These are phyloP conservation scores for Orthosia gothica DNA, from an alignment of 2,888 invertebrate genomes.

Conservation along the genomic window DNA sequence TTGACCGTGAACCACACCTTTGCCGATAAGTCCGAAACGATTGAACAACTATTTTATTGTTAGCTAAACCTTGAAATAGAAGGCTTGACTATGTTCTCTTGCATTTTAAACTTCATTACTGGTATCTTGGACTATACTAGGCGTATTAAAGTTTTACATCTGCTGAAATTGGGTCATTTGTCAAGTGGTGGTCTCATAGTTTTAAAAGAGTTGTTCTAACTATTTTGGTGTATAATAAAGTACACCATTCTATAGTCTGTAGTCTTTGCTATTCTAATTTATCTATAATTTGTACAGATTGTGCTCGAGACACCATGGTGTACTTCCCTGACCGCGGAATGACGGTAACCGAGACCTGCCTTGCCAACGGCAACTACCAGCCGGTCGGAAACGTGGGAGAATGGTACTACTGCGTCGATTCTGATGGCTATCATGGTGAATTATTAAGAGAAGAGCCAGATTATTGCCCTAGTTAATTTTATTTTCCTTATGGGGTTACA, in stretches of 20 bases:
- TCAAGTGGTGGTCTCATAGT: constrained; percentile 2
- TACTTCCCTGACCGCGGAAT: constrained; percentile 88
- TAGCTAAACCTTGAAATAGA: constrained; percentile 67
- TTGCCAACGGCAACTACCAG: constrained; percentile 92
- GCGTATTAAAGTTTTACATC: constrained; percentile 6
- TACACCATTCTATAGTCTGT: too few species aligned
- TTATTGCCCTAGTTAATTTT: constrained; percentile 69
- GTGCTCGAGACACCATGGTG: constrained; percentile 91
- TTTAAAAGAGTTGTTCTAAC: too few species aligned
- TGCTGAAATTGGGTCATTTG: constrained; percentile 28
- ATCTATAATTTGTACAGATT: constrained; percentile 84
- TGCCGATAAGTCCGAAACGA: constrained; percentile 68
- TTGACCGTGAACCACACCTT: constrained; percentile 72
- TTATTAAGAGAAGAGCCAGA: constrained; percentile 73
- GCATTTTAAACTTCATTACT: constrained; percentile 42
- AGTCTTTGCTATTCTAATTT: background rate
- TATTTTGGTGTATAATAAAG: too few species aligned
- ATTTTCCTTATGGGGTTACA: too few species aligned
- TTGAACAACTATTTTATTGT: constrained; percentile 69
- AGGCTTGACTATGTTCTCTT: constrained; percentile 65
- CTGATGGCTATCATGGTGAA: constrained; percentile 89
- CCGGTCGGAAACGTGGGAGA: constrained; percentile 89
- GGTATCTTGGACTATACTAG: constrained; percentile 7
- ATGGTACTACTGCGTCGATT: constrained; percentile 91
- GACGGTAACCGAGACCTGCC: constrained; percentile 88